Evolutionary conservation across 1,140 invertebrate genomes (phyloP), one percentile per base, ranked within the genome.

Genomic region (Tribolium castaneum): DNA sequence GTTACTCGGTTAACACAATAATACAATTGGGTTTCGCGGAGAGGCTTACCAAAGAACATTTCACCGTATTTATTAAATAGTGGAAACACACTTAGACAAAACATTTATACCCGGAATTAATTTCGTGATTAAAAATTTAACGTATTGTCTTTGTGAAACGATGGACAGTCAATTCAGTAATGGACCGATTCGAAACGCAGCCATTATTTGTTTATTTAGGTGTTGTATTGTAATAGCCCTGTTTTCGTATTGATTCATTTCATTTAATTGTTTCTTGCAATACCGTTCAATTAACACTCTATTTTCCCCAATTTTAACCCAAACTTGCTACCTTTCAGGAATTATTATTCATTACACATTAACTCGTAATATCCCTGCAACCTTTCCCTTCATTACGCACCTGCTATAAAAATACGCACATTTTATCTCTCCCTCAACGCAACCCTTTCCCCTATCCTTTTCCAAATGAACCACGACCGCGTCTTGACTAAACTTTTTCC

Each of bases 1-100:
- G 59, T 66, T 66, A 66, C 59, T 66, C 30, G 59, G 59, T 66
- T 66, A 66, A 66, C 59, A 66, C 59, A 66, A 66, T 35, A 66
- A 66, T 66, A 66, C 59, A 66, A 66, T 66, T 66, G 59, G 35
- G 59, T 66, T 30, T 66, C 59, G 59, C 59, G 25, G 34, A 66
- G 59, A 34, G 30, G 59, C 59, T 66, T 66, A 66, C 59, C 59
- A n/a, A 35, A 66, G 59, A 66, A 66, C 59, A 66, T 66, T 66
- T 66, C 59, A 66, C 9, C 59, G 59, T 35, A 66, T 66, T 66
- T 66, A 66, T 66, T 66, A 66, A 34, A 13, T 35, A 35, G 6
- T 9, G 1, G 14, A 59, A 10, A 45, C n/a, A 22, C 59, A 66
- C 59, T 66, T 35, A 66, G 3, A 66, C 59, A 66, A 22, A 34